Evolutionary conservation across 2,113 vertebrate genomes (phyloP).

Genomic region (Phrynocephalus versicolor): DNA sequence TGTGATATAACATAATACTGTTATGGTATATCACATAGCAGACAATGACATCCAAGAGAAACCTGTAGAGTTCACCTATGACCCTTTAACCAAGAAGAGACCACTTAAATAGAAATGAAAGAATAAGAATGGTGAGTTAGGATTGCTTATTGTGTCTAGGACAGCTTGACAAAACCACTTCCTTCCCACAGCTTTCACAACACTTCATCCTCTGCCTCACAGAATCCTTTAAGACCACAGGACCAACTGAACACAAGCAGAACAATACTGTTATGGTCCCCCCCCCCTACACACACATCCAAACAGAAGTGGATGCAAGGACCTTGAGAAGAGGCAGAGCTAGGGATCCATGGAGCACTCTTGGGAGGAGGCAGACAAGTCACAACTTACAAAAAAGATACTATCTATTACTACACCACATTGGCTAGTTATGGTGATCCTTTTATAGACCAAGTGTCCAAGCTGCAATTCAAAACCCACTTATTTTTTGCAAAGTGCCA

Average conservation of each 20-base stretch:
- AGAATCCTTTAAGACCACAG: background rate
- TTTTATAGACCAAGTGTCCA: no score
- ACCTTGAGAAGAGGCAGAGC: background rate
- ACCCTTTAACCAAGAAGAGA: background rate
- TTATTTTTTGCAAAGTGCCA: no score
- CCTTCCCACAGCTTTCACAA: background rate
- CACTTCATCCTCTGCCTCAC: background rate
- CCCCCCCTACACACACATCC: no score
- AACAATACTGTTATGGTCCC: background rate
- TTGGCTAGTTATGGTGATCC: no score
- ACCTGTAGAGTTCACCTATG: background rate
- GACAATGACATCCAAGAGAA: background rate
- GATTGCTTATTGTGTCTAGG: background rate
- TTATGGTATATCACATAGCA: background rate
- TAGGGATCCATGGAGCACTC: background rate
- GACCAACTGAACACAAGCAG: background rate
- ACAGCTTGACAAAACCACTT: background rate
- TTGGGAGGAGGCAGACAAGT: background rate
- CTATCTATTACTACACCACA: background rate
- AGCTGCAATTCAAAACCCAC: no score
- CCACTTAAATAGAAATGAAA: background rate
- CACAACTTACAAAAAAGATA: background rate
- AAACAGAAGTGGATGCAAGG: background rate
- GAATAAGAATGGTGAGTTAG: background rate
- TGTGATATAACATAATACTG: no score